These are phyloP conservation scores for Exocentrus adspersus DNA, from an alignment of 2,888 invertebrate species.

Conservation along the genomic window DNA sequence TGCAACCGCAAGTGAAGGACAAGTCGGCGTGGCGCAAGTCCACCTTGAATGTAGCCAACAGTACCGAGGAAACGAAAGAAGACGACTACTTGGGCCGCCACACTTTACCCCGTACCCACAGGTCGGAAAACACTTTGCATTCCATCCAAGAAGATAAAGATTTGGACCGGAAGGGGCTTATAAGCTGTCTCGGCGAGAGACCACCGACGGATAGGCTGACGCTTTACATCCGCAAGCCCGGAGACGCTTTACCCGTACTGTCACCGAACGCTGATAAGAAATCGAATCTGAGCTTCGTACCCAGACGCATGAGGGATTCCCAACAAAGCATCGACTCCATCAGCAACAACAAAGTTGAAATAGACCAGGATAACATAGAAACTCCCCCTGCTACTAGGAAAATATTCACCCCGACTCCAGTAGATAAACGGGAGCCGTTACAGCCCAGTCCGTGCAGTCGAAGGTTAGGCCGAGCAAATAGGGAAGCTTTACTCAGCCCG, in stretches of 20 bases:
- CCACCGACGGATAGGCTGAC: constrained; percentile 68
- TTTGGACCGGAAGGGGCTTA: constrained; percentile 66
- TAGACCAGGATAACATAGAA: constrained; percentile 91
- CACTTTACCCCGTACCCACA: constrained; percentile 61
- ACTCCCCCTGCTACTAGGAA: constrained; percentile 86
- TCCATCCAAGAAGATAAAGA: constrained; percentile 66
- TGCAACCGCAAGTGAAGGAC: constrained; percentile 78
- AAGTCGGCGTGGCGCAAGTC: constrained; percentile 82
- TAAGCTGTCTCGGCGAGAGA: constrained; percentile 67
- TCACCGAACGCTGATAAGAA: constrained; percentile 22
- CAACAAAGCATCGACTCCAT: constrained; percentile 43
- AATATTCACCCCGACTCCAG: constrained; percentile 72
- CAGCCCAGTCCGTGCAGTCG: constrained; percentile 68
- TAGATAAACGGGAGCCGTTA: constrained; percentile 65
- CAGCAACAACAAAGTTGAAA: constrained; percentile 76
- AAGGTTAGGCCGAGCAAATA: constrained; percentile 59
- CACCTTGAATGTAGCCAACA: constrained; percentile 71
- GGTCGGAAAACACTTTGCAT: constrained; percentile 59
- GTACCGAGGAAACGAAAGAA: constrained; percentile 74
- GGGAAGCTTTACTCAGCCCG: constrained; percentile 50
- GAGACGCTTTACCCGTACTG: constrained; percentile 2
- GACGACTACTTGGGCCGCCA: constrained; percentile 70
- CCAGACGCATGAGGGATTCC: constrained; percentile 43
- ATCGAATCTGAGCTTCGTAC: constrained; percentile 33
- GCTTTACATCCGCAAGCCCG: constrained; percentile 64